These are phyloP conservation scores for Platalea minor DNA, from an alignment of 2,797 vertebrate species.

Conservation along the genomic window DNA sequence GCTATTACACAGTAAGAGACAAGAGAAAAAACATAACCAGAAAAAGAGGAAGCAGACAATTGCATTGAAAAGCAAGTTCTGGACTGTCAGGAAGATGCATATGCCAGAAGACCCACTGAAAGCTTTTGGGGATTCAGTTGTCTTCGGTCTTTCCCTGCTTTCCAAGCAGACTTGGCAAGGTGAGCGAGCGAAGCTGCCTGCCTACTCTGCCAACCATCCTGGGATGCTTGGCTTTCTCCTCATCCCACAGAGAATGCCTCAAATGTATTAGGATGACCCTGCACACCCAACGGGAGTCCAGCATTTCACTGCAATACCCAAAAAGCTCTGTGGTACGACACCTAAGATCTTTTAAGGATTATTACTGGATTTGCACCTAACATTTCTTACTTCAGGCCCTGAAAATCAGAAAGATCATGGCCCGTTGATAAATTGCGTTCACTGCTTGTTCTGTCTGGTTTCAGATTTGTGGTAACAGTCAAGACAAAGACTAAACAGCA, in stretches of 20 bases:
- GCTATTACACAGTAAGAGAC: not conserved
- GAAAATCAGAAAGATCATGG: not conserved
- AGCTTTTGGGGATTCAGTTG: not conserved
- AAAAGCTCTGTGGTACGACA: accelerated
- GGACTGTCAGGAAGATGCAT: not conserved
- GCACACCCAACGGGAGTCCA: accelerated
- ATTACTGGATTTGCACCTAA: not conserved
- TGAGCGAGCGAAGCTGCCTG: not conserved
- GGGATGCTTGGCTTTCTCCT: not conserved
- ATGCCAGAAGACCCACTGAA: not conserved
- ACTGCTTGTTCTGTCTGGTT: not conserved
- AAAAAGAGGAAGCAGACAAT: not conserved
- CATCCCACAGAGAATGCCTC: not conserved
- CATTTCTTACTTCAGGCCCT: not conserved
- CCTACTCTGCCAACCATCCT: not conserved
- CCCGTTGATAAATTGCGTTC: accelerated
- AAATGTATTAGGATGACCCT: not conserved
- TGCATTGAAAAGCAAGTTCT: not conserved
- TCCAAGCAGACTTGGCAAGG: not conserved
- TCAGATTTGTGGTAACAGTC: not conserved
- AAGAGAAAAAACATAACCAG: not conserved
- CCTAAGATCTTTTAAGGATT: not conserved
- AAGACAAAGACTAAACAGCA: accelerated
- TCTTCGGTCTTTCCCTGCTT: not conserved
- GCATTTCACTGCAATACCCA: not conserved